A percentile compares a stretch with the other conserved stretches of the same genome.
Conservation (phyloP, 2,797 vertebrate genomes). For the Chiloscyllium punctatum region DNA sequence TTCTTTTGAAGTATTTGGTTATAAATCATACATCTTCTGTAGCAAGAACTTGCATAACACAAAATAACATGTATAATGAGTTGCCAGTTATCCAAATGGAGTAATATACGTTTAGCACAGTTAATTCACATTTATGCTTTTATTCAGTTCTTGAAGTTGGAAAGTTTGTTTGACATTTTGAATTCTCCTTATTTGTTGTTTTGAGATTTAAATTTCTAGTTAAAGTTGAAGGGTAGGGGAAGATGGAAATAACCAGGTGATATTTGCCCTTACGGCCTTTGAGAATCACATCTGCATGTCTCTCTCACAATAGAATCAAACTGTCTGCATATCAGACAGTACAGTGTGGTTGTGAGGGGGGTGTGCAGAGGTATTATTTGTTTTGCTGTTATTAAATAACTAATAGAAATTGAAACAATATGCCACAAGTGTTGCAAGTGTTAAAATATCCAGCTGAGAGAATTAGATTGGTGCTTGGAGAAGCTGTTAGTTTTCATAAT, state of each 20-base stretch:
- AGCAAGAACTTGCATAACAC: background rate
- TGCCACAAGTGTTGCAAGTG: background rate
- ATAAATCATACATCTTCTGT: background rate
- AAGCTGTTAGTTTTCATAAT: background rate
- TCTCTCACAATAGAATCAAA: background rate
- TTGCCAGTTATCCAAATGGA: background rate
- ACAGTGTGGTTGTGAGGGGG: background rate
- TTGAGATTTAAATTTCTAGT: background rate
- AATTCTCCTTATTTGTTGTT: background rate
- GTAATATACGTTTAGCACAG: background rate
- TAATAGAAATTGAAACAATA: background rate
- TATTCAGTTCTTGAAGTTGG: background rate
- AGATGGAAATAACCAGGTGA: background rate
- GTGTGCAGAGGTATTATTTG: background rate
- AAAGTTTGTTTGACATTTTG: background rate
- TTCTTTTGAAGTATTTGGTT: background rate
- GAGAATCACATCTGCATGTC: background rate
- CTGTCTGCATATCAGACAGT: background rate
- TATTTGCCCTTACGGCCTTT: background rate
- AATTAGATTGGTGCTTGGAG: background rate
- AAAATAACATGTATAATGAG: background rate
- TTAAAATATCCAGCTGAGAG: background rate
- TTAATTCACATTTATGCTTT: background rate
- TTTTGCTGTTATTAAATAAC: background rate
- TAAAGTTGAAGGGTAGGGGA: background rate